Percentiles rank a stretch among this genome's conserved stretches.
Evolutionary conservation across 2,113 vertebrate genomes (phyloP).

Genomic region (Corvus cornix): DNA sequence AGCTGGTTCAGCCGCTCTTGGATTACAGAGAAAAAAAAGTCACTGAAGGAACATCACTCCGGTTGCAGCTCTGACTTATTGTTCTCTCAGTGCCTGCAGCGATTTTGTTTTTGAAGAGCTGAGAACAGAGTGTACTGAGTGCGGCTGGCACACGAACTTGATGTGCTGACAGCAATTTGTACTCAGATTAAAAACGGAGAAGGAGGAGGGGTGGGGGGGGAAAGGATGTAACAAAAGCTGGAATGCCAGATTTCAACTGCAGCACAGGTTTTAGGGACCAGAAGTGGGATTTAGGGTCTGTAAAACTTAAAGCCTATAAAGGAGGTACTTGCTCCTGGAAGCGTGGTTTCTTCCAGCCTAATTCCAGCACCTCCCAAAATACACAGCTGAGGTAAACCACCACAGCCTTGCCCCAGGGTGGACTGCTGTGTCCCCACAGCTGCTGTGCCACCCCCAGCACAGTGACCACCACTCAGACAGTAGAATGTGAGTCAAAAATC

Average conservation of each 20-base stretch:
- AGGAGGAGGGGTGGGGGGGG: not conserved
- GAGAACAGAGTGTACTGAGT: slow-evolving; percentile 83
- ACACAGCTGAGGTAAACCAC: not conserved
- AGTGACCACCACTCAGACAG: not conserved
- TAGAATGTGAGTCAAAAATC: not conserved
- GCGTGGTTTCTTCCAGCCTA: slow-evolving; percentile 20
- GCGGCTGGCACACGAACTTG: slow-evolving; percentile 81
- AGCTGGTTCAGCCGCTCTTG: slow-evolving; percentile 63
- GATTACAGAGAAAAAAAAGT: slow-evolving; percentile 65
- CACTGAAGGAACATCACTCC: slow-evolving; percentile 68
- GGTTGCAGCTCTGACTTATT: slow-evolving; percentile 79
- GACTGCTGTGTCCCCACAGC: not conserved
- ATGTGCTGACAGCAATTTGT: slow-evolving; percentile 84
- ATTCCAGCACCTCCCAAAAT: slow-evolving; percentile 10
- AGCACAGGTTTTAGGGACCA: slow-evolving; percentile 63
- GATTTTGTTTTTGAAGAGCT: slow-evolving; percentile 83
- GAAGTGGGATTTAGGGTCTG: slow-evolving; percentile 36
- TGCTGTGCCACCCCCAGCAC: not conserved
- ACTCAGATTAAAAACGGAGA: slow-evolving; percentile 76
- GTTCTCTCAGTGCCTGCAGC: slow-evolving; percentile 81
- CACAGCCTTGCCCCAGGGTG: not conserved
- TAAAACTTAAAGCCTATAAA: slow-evolving; percentile 19
- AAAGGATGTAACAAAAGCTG: slow-evolving; percentile 69
- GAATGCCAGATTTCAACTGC: slow-evolving; percentile 62
- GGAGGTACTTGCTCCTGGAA: slow-evolving; percentile 24